Base-by-base conservation (phyloP, 2,888 invertebrate genomes). In the Scaptomyza caliginosa region DNA sequence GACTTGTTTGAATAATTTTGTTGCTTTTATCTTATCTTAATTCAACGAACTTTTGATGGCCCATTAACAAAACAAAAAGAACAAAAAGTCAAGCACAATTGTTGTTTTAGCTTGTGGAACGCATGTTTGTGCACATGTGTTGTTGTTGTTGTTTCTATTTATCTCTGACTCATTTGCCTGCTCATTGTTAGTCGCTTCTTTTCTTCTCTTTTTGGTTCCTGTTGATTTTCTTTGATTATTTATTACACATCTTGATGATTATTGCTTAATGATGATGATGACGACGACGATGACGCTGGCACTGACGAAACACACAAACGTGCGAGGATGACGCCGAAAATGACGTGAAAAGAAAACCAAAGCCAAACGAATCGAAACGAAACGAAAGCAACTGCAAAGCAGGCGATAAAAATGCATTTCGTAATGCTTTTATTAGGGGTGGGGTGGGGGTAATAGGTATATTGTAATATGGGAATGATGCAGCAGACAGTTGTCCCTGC, bases 201-300 rank as follows among this genome's bases (percentile, higher is more conserved):
- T 28, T 45, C 7, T 32, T n/a, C 7, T n/a, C n/a, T 21, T 8
- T 34, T 2, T 54, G 46, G 32, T 60, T 81, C 46, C 39, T 54
- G 48, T 43, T 51, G 30, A 57, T 58, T 54, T 16, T 63, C 51
- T 63, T 74, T 67, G 42, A 65, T 78, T 71, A 71, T 79, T 78
- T 82, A 82, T 82, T 85, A 74, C 78, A 85, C 75, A 72, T 82
- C 83, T 65, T 69, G 82, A 56, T 50, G 64, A 60, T 81, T 54
- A 72, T 63, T 51, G 36, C 32, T 32, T 17, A 42, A 43, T 17
- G 17, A 26, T 45, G 28, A 16, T 38, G 43, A 46, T 28, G 62
- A 50, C 21, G 36, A 60, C 32, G 38, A 26, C 11, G 34, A 46
- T 36, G 38, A 28, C 28, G 52, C 39, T 36, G 26, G 23, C 34